phyloP scores from a whole-genome alignment of 2,113 vertebrate species.

The Pseudorhombus dupliciocellatus region DNA sequence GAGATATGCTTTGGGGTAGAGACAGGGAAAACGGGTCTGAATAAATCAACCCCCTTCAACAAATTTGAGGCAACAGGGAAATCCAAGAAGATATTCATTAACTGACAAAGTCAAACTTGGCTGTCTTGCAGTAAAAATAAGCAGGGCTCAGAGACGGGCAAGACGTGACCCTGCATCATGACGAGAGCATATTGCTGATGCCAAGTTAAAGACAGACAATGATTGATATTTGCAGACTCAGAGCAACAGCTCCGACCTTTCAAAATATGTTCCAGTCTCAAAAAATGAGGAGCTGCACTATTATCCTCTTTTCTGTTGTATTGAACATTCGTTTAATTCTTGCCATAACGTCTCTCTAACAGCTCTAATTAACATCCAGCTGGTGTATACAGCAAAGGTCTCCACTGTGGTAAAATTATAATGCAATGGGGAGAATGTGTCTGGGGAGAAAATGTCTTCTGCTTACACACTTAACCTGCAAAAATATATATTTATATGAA shows the following conservation, averaged over 20 bases:
- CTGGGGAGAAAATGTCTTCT: too few species aligned
- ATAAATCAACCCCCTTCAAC: conserved; percentile 45
- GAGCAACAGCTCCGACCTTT: background rate
- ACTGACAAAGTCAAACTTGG: background rate
- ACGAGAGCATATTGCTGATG: background rate
- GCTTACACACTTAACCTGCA: too few species aligned
- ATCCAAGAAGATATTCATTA: conserved; percentile 1
- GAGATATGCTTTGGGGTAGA: conserved; percentile 29
- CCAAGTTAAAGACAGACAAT: background rate
- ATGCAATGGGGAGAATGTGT: background rate
- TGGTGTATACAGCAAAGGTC: background rate
- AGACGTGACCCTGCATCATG: background rate
- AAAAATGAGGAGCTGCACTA: background rate
- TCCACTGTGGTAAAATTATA: background rate
- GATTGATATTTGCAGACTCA: conserved; percentile 1
- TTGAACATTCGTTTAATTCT: background rate
- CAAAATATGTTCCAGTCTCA: background rate
- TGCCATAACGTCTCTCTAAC: background rate
- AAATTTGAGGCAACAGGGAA: conserved; percentile 38
- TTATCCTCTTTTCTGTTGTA: background rate
- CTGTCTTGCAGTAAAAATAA: background rate
- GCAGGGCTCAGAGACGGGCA: background rate
- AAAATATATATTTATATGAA: too few species aligned
- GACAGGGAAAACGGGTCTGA: conserved; percentile 28
- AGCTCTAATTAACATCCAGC: background rate